phyloP scores from a whole-genome alignment of 2,888 invertebrate genomes.

The Heliconius ethilla region DNA sequence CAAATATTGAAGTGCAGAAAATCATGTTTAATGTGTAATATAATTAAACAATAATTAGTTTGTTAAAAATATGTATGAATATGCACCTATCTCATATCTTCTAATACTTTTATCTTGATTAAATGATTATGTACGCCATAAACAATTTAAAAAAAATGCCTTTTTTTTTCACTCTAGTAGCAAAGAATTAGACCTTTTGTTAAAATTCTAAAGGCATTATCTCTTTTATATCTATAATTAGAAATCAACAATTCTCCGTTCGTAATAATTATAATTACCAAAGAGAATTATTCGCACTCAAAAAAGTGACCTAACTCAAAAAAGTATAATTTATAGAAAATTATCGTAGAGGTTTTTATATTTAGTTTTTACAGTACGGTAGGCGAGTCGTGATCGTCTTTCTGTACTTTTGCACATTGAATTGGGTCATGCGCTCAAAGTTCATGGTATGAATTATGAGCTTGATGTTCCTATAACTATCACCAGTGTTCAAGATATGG shows the following conservation, averaged over 20 bases:
- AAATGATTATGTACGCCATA: neutral
- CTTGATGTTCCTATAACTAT: no score
- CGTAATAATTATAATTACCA: neutral
- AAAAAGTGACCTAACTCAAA: neutral
- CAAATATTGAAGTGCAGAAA: slow-evolving; percentile 3
- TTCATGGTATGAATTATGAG: no score
- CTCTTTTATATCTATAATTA: neutral
- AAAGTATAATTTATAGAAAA: neutral
- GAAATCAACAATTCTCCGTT: neutral
- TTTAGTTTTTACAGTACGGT: neutral
- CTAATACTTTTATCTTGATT: neutral
- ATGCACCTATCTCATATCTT: neutral
- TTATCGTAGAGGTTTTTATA: neutral
- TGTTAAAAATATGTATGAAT: neutral
- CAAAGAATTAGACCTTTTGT: neutral
- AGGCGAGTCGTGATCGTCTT: neutral
- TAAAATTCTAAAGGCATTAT: neutral
- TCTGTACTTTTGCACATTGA: neutral
- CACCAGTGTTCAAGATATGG: no score
- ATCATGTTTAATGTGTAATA: slow-evolving; percentile 6
- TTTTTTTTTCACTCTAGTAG: neutral
- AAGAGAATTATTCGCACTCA: neutral
- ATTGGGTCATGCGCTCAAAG: no score
- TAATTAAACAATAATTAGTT: neutral
- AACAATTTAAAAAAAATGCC: neutral